These are phyloP conservation scores for Actenoides hombroni DNA, from an alignment of 2,113 vertebrate genomes.

Conservation along the genomic window DNA sequence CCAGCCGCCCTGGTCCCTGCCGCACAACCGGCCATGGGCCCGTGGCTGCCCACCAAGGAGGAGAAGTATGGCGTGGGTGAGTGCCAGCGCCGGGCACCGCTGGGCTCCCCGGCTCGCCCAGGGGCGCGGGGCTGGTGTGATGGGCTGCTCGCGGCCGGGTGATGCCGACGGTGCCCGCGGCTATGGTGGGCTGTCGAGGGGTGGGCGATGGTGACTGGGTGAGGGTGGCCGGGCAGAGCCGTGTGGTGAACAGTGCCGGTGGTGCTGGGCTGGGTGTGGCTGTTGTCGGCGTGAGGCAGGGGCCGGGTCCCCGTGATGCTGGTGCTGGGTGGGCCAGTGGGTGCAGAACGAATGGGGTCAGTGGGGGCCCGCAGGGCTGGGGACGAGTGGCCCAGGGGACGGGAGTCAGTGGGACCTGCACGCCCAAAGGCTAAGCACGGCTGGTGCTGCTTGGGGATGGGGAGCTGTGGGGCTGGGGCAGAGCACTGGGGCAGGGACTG, in stretches of 20 bases:
- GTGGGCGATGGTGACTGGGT: fast-evolving
- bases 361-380: neutral
- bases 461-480: neutral
- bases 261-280: neutral
- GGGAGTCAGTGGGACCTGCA: neutral
- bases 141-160: fast-evolving
- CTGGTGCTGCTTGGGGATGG: neutral
- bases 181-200: neutral
- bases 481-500: neutral
- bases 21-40: neutral
- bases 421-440: neutral
- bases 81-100: neutral
- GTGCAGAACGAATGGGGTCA: fast-evolving
- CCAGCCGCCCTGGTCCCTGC: fast-evolving
- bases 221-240: neutral
- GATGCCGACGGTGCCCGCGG: fast-evolving
- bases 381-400: neutral
- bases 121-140: fast-evolving
- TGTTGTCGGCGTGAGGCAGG: fast-evolving
- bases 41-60: constrained; percentile 53
- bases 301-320: fast-evolving
- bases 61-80: constrained; percentile 57
- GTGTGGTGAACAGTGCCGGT: fast-evolving
- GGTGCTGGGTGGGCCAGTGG: fast-evolving
- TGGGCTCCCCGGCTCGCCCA: fast-evolving